phyloP scores from a whole-genome alignment of 2,888 invertebrate genomes.

The Brenthis hecate region DNA sequence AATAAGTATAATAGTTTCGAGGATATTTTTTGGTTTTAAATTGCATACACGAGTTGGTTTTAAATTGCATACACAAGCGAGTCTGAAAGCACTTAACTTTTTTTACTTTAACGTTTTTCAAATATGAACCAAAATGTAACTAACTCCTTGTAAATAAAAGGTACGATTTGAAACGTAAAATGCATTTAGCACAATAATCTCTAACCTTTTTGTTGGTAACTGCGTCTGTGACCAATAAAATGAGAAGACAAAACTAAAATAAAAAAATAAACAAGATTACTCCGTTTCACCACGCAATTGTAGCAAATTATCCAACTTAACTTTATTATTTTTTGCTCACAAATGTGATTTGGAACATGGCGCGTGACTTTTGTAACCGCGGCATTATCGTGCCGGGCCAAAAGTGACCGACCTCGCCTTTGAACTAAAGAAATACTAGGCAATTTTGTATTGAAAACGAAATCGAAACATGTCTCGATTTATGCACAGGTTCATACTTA shows the following conservation, averaged over 20 bases:
- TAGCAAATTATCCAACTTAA: slow-evolving; percentile 57
- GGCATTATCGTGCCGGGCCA: slow-evolving; percentile 73
- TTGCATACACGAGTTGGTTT: not conserved
- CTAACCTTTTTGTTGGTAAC: not conserved
- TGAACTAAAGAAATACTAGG: slow-evolving; percentile 37
- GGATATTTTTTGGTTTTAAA: not conserved
- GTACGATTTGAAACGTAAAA: not conserved
- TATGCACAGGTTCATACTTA: slow-evolving; percentile 17
- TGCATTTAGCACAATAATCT: too few relatives aligned
- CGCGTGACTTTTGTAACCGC: slow-evolving; percentile 76
- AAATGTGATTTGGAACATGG: slow-evolving; percentile 63
- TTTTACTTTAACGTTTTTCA: too few relatives aligned
- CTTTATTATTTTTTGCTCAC: slow-evolving; percentile 58
- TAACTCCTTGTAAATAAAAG: too few relatives aligned
- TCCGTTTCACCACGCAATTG: slow-evolving; percentile 41
- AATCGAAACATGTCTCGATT: slow-evolving; percentile 39
- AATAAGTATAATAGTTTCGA: too few relatives aligned
- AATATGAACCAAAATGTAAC: too few relatives aligned
- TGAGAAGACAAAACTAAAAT: slow-evolving; percentile 2
- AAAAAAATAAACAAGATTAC: not conserved
- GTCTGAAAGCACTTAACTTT: too few relatives aligned
- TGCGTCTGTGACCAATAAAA: slow-evolving; percentile 1
- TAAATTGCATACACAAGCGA: not conserved
- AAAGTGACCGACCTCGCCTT: slow-evolving; percentile 70
- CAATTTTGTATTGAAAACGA: slow-evolving; percentile 39